A percentile compares a stretch with the other conserved stretches of the same genome.
phyloP scores from a whole-genome alignment of 2,113 vertebrate species.

The Gavialis gangeticus region DNA sequence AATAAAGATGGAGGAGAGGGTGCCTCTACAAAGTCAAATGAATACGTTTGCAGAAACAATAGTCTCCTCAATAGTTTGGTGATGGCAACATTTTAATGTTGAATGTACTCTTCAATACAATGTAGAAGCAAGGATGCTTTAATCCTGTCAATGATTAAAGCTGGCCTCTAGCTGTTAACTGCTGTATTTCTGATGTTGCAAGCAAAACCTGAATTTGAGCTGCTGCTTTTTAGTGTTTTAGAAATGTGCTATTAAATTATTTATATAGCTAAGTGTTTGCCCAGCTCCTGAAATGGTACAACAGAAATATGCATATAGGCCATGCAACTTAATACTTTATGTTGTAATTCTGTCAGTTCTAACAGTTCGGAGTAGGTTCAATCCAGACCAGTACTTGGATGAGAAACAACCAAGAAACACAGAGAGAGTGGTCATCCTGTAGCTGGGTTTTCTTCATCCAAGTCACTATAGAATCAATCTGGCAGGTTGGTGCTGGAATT shows the following conservation, averaged over 20 bases:
- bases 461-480: neutral
- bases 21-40: neutral
- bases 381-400: neutral
- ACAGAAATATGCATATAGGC: neutral
- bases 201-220: neutral
- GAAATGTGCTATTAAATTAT: neutral
- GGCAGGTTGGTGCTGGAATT: neutral
- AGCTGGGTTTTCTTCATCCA: neutral
- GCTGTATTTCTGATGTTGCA: neutral
- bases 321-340: fast-evolving
- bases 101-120: neutral
- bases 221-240: neutral
- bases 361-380: neutral
- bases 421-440: neutral
- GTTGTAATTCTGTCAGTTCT: neutral
- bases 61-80: neutral
- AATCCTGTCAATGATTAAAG: neutral
- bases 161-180: neutral
- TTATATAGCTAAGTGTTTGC: neutral
- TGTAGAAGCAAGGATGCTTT: neutral
- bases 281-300: neutral
- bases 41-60: neutral
- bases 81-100: too few relatives aligned
- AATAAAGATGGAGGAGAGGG: neutral
- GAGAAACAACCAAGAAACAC: neutral